These are phyloP conservation scores for Pandemis corylana DNA, from an alignment of 2,888 invertebrate species.

Conservation along the genomic window DNA sequence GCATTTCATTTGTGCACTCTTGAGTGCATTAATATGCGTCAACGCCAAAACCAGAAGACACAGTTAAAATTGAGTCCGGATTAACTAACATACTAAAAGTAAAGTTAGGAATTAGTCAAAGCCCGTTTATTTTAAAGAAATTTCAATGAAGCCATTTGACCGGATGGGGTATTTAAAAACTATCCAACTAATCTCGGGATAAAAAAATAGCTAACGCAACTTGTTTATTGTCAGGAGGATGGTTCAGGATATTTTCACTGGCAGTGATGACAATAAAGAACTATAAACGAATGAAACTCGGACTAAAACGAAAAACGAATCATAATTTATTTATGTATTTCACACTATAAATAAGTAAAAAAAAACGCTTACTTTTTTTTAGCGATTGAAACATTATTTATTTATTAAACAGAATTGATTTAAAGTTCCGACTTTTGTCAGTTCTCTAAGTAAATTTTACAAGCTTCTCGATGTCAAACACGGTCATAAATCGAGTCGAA, in stretches of 20 bases:
- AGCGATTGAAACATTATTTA: background rate
- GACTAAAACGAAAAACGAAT: no score
- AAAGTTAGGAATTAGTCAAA: background rate
- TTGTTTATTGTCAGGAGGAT: no score
- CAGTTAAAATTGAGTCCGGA: background rate
- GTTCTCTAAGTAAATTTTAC: background rate
- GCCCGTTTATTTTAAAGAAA: background rate
- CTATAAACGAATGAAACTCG: no score
- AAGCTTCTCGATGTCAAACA: constrained; percentile 18
- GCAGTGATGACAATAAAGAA: no score
- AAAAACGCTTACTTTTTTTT: background rate
- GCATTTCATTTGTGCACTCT: background rate
- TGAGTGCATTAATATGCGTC: background rate
- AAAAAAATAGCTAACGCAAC: background rate
- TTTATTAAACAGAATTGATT: constrained; percentile 4
- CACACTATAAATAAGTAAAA: no score
- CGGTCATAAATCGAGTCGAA: constrained; percentile 24
- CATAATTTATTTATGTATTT: no score
- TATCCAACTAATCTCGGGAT: background rate
- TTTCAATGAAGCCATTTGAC: background rate
- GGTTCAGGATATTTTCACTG: no score
- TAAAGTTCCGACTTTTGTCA: background rate
- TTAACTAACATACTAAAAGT: background rate
- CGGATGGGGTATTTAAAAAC: background rate
- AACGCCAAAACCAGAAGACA: background rate